Conservation (phyloP, 2,797 vertebrate species). For the Ataeniobius toweri region DNA sequence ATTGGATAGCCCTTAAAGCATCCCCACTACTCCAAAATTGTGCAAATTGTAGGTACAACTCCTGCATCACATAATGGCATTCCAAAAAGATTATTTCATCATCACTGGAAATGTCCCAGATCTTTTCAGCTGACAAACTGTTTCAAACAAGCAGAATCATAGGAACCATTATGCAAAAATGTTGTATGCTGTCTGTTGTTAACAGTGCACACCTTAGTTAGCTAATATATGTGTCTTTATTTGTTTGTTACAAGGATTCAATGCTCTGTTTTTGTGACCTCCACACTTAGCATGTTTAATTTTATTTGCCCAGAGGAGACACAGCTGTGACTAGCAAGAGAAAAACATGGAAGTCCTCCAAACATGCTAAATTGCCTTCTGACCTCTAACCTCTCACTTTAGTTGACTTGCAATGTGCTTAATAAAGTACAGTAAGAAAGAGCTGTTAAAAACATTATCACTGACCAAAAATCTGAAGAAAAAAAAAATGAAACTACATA, state of each 20-base stretch:
- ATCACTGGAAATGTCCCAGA: conserved; percentile 33
- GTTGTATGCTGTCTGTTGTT: background rate
- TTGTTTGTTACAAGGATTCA: conserved; percentile 26
- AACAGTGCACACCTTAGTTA: background rate
- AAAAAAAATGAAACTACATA: conserved; percentile 9
- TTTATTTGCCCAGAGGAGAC: conserved; percentile 47
- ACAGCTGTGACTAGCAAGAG: conserved; percentile 63
- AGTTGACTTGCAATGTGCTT: conserved; percentile 28
- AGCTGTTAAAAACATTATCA: background rate
- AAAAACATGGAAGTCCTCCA: conserved; percentile 58
- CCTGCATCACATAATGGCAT: conserved; percentile 44
- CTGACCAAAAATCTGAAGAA: conserved; percentile 4
- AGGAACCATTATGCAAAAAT: background rate
- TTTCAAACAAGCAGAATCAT: conserved; percentile 21
- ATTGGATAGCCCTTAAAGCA: background rate
- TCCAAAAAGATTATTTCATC: conserved; percentile 39
- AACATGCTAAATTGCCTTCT: conserved; percentile 34
- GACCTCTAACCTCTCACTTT: conserved; percentile 40
- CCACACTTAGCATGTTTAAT: conserved; percentile 58
- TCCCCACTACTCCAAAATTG: too few species aligned
- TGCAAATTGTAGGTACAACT: conserved; percentile 40
- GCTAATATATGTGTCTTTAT: conserved; percentile 11
- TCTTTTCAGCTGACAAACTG: conserved; percentile 44
- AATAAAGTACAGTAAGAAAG: conserved; percentile 24
- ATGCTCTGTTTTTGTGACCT: conserved; percentile 44